Percentiles rank a stretch among this genome's conserved stretches.
Conservation (phyloP, 2,113 vertebrate genomes). For the Vimba vimba region DNA sequence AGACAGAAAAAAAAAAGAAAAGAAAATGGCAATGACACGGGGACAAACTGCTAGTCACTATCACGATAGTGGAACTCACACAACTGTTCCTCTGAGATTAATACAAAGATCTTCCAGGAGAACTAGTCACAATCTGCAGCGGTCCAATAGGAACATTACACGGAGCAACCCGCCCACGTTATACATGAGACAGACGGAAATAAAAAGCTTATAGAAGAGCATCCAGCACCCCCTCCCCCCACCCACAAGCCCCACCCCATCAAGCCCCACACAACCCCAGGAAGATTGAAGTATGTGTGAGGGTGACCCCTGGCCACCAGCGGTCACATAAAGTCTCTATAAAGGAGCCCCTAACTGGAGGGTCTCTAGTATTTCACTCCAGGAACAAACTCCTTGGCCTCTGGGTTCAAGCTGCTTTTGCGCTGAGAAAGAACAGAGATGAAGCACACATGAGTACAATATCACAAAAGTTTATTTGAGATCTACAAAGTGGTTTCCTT, state of each 20-base stretch:
- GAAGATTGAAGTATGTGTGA: conserved; percentile 55
- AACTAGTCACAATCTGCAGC: conserved; percentile 53
- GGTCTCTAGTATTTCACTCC: conserved; percentile 84
- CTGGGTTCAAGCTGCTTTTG: conserved; percentile 88
- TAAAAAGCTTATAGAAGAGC: conserved; percentile 62
- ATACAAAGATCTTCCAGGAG: conserved; percentile 48
- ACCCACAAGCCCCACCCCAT: conserved; percentile 50
- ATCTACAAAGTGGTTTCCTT: neutral
- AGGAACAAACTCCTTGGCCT: conserved; percentile 88
- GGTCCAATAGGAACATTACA: conserved; percentile 52
- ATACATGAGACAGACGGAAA: conserved; percentile 58
- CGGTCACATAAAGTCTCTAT: conserved; percentile 61
- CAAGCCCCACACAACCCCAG: conserved; percentile 51
- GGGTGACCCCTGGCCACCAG: conserved; percentile 57
- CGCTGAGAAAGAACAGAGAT: conserved; percentile 69
- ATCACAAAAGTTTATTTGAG: neutral
- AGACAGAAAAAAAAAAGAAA: conserved; percentile 12
- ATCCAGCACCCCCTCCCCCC: conserved; percentile 44
- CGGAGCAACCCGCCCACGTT: conserved; percentile 49
- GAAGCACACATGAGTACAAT: neutral
- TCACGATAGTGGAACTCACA: conserved; percentile 59
- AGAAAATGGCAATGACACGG: conserved; percentile 43
- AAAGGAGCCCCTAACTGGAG: conserved; percentile 42
- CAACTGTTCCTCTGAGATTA: conserved; percentile 50
- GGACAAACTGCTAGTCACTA: conserved; percentile 55